Evolutionary conservation across 1,140 invertebrate species (phyloP), one percentile per base, ranked within the genome.

Genomic region (Thalassaphorura encarpata): DNA sequence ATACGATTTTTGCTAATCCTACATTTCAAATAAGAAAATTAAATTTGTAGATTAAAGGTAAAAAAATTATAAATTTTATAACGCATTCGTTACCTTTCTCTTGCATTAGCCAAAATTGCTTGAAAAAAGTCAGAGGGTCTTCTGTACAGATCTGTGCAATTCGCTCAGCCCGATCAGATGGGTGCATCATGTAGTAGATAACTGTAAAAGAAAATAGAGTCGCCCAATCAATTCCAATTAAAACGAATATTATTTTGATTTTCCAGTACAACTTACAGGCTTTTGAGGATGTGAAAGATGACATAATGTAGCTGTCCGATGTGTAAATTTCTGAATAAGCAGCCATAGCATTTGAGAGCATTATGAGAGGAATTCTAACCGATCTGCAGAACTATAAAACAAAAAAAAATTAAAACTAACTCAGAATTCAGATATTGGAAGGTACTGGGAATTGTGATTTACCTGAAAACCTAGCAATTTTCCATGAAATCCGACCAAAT

Each of bases 71-170:
- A n/a, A n/a, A n/a, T 8, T 8, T n/a, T 19, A 43, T 16, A 21
- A 8, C 16, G 18, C 41, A 16, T n/a, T 41, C 4, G 21, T 31
- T 29, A 62, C 63, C 60, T 57, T 46, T 65, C 36, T 65, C 63
- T 45, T 62, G 63, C 21, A 60, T 46, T 4, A 61, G 52, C 63
- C 63, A 65, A 47, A 65, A 65, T 39, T 62, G 48, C 33, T 61
- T 65, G 50, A 65, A 65, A 41, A 65, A 65, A 19, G 50, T 55
- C 16, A 65, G 53, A 21, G 63, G 63, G 45, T 65, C 63, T 2
- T 61, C 56, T 23, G 33, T 26, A 51, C 56, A 59, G 5, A 65
- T 51, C 48, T 58, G 55, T 18, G 63, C 59, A 42, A 65, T 60
- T 4, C 60, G 24, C 8, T 62, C 54, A 6, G 63, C 59, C 16